Evolutionary conservation across 92 coral and sea anemone genomes (phyloP).

Genomic region (Epizoanthus scotinus): DNA sequence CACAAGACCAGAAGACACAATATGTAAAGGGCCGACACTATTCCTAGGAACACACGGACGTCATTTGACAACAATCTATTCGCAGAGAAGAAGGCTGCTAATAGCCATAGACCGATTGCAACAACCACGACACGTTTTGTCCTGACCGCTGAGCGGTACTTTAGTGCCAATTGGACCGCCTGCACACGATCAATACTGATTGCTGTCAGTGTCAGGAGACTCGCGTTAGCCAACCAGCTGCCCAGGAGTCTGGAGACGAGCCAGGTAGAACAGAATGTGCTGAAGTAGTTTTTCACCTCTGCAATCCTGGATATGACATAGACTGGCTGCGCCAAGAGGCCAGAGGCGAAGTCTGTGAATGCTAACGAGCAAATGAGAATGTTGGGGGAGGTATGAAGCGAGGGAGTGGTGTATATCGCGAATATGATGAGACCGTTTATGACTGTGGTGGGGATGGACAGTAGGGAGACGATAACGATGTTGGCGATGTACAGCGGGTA

Average conservation of each 20-base stretch:
- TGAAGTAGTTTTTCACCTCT: slow-evolving; percentile 15
- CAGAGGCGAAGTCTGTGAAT: slow-evolving; percentile 36
- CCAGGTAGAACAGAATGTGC: slow-evolving; percentile 36
- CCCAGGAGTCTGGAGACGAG: slow-evolving; percentile 39
- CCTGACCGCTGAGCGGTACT: slow-evolving; percentile 34
- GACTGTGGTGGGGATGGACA: slow-evolving; percentile 19
- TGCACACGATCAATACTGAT: slow-evolving; percentile 35
- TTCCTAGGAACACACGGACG: slow-evolving; percentile 28
- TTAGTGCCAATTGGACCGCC: slow-evolving; percentile 24
- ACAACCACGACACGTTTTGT: slow-evolving; percentile 23
- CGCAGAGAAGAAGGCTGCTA: slow-evolving; percentile 30
- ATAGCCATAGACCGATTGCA: slow-evolving; percentile 15
- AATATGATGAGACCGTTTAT: slow-evolving; percentile 21
- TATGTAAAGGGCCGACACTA: slow-evolving; percentile 23
- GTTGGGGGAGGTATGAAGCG: slow-evolving; percentile 37
- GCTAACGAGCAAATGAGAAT: slow-evolving; percentile 34
- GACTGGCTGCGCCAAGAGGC: slow-evolving; percentile 37
- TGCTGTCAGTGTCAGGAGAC: slow-evolving; percentile 26
- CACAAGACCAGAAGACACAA: slow-evolving; percentile 26
- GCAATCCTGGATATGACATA: slow-evolving; percentile 33
- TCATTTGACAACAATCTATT: slow-evolving; percentile 10
- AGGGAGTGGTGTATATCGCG: slow-evolving; percentile 24
- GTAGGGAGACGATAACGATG: slow-evolving; percentile 7
- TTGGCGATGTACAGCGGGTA: slow-evolving; percentile 12
- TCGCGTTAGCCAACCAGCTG: slow-evolving; percentile 28